A percentile compares a stretch with the other conserved stretches of the same genome.
Conservation (phyloP, 1,140 invertebrate genomes). For the Atta texana region DNA sequence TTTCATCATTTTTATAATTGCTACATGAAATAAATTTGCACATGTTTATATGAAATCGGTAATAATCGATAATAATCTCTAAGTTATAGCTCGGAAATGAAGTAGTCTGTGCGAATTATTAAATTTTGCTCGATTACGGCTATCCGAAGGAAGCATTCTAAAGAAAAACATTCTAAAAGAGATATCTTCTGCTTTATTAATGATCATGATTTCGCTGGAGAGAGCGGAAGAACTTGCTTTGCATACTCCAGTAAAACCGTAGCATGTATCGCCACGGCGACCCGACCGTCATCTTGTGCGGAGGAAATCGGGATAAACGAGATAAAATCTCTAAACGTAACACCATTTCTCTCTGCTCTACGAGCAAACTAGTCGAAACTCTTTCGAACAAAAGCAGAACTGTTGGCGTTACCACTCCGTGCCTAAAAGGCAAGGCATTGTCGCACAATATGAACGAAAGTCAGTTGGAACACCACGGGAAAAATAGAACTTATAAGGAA, state of each 20-base stretch:
- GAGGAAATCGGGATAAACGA: conserved; percentile 41
- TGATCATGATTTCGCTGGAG: conserved; percentile 1
- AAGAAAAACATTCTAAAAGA: conserved; percentile 6
- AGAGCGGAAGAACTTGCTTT: conserved; percentile 38
- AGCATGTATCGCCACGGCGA: neutral
- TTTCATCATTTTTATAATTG: too few species aligned
- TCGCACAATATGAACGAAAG: neutral
- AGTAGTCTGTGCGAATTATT: neutral
- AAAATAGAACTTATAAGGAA: neutral
- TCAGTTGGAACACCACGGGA: neutral
- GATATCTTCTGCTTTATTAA: conserved; percentile 51
- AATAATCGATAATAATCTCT: neutral
- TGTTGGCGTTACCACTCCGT: neutral
- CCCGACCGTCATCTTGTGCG: conserved; percentile 8
- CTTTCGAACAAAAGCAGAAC: conserved; percentile 14
- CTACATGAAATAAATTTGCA: too few species aligned
- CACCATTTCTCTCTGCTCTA: conserved; percentile 17
- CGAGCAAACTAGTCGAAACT: conserved; percentile 39
- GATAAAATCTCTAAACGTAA: conserved; percentile 55
- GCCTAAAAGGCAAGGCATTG: conserved; percentile 23
- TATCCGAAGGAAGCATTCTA: neutral
- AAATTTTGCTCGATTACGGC: conserved; percentile 24
- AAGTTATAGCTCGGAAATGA: neutral
- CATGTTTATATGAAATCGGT: neutral
- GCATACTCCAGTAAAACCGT: conserved; percentile 23